Evolutionary conservation across 1,140 invertebrate species (phyloP).

Genomic region (Heliconius congener): DNA sequence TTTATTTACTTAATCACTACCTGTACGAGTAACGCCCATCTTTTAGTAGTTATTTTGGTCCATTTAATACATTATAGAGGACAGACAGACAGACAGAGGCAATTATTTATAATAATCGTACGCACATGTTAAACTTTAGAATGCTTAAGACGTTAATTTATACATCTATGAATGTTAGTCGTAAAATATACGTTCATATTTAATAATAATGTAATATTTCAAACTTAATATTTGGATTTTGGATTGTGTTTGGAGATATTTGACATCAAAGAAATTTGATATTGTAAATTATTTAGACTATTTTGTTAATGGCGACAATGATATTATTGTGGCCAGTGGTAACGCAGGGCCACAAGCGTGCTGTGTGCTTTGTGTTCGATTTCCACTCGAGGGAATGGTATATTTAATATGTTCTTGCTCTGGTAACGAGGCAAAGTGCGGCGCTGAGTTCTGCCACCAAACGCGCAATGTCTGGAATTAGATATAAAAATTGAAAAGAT

Average conservation of each 20-base stretch:
- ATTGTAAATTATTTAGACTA: neutral
- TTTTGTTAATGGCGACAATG: neutral
- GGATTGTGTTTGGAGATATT: neutral
- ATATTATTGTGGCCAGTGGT: neutral
- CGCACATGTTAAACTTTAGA: constrained; percentile 28
- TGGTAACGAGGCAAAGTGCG: too few relatives aligned
- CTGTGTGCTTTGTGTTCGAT: too few relatives aligned
- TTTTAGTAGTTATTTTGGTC: constrained; percentile 22
- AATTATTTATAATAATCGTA: constrained; percentile 37
- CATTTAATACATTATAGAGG: constrained; percentile 19
- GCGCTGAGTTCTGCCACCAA: too few relatives aligned
- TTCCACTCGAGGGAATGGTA: too few relatives aligned
- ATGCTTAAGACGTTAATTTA: constrained; percentile 25
- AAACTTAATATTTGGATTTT: constrained; percentile 8
- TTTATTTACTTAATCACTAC: constrained; percentile 23
- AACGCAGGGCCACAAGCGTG: too few relatives aligned
- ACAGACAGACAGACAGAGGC: constrained; percentile 30
- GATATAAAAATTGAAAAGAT: too few relatives aligned
- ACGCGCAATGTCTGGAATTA: too few relatives aligned
- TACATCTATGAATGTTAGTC: neutral
- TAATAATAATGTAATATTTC: constrained; percentile 11
- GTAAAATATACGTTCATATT: neutral
- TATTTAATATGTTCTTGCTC: too few relatives aligned
- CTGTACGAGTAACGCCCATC: constrained; percentile 20
- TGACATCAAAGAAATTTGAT: neutral